Percentiles rank a stretch among this genome's conserved stretches.
Conservation (phyloP, 2,888 invertebrate genomes). For the Polietes domitor region DNA sequence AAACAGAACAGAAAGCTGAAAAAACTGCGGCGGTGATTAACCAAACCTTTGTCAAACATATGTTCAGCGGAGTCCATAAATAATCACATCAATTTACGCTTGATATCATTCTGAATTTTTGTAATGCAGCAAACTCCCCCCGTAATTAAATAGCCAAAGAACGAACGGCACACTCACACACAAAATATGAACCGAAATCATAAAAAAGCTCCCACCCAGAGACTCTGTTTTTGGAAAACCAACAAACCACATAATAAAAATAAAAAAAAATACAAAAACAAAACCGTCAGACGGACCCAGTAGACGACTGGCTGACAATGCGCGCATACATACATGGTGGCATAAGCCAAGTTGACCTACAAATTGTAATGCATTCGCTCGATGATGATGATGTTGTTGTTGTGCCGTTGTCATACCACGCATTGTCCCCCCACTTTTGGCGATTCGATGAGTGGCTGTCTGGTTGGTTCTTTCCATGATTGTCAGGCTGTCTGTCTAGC, state of each 20-base stretch:
- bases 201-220: constrained; percentile 59
- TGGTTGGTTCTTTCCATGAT: constrained; percentile 1
- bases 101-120: constrained; percentile 41
- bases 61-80: background rate
- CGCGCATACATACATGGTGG: too few species aligned
- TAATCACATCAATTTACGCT: constrained; percentile 38
- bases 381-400: constrained; percentile 14
- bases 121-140: constrained; percentile 27
- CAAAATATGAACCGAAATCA: background rate
- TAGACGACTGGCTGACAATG: background rate
- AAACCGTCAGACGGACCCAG: background rate
- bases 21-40: too few species aligned
- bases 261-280: constrained; percentile 3
- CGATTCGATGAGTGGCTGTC: background rate
- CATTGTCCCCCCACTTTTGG: background rate
- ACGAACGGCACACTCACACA: background rate
- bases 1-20: background rate
- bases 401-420: constrained; percentile 3
- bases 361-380: constrained; percentile 35
- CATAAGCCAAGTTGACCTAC: constrained; percentile 18
- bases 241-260: constrained; percentile 32
- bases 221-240: constrained; percentile 16
- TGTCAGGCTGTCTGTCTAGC: background rate
- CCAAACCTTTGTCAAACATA: constrained; percentile 17
- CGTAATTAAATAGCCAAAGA: constrained; percentile 14